Evolutionary conservation across 2,113 vertebrate species (phyloP).

Genomic region (Dasyurus viverrinus): DNA sequence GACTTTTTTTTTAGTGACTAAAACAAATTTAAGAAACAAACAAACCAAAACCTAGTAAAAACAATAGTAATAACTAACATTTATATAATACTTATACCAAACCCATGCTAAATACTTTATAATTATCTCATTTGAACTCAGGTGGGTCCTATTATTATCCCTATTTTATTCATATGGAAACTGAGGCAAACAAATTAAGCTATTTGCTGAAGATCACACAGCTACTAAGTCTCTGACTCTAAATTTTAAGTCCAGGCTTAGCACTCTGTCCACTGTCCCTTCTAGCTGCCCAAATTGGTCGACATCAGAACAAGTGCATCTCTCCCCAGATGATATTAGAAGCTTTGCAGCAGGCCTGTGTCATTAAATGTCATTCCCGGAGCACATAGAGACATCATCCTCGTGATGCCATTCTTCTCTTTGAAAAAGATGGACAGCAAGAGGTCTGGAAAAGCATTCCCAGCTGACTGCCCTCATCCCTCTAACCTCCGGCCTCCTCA

Average conservation of each 20-base stretch:
- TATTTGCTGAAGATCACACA: neutral
- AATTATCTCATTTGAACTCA: neutral
- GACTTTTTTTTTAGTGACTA: neutral
- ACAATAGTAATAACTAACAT: neutral
- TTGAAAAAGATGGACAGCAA: neutral
- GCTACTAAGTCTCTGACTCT: neutral
- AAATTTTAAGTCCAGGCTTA: neutral
- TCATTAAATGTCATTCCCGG: neutral
- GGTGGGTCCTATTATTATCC: neutral
- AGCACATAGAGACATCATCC: neutral
- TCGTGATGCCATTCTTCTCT: neutral
- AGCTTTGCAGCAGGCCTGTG: neutral
- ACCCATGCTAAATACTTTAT: neutral
- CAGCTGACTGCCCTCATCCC: neutral
- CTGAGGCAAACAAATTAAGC: neutral
- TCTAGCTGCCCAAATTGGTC: neutral
- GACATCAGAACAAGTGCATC: neutral
- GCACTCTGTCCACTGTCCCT: neutral
- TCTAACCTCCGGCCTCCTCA: neutral
- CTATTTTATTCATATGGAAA: neutral
- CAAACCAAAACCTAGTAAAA: neutral
- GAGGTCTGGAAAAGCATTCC: neutral
- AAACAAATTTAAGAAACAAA: neutral
- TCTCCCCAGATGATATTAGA: neutral
- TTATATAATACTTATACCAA: neutral